A percentile compares a stretch with the other conserved stretches of the same genome.
Conservation (phyloP, 2,113 vertebrate species). For the Petaurus breviceps region DNA sequence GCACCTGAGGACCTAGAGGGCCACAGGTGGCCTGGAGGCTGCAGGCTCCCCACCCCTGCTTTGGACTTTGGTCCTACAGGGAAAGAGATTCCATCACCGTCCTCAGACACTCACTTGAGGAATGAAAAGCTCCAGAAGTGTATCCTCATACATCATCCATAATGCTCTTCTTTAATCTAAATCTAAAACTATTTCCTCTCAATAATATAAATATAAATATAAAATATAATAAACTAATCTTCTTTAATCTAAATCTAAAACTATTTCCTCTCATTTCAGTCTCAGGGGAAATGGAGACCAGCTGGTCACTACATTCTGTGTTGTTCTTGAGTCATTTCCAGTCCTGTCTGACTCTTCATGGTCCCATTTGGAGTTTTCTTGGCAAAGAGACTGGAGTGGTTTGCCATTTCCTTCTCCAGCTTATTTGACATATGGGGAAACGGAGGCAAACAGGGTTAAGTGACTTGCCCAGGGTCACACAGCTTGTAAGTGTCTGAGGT, state of each 20-base stretch:
- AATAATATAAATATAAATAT: too few species aligned
- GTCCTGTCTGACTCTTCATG: not conserved
- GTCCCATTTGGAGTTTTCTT: not conserved
- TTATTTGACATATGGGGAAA: too few species aligned
- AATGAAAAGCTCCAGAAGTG: conserved; percentile 45
- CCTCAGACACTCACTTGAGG: conserved; percentile 26
- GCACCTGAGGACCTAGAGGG: too few species aligned
- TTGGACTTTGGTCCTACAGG: not conserved
- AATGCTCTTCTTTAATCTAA: not conserved
- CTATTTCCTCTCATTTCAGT: not conserved
- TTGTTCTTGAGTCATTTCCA: not conserved
- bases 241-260: too few species aligned
- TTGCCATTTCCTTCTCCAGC: too few species aligned
- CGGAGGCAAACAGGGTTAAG: not conserved
- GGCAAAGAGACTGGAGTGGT: too few species aligned
- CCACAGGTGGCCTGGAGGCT: too few species aligned
- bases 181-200: not conserved
- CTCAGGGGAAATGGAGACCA: not conserved
- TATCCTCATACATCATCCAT: not conserved
- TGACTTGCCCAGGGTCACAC: not conserved
- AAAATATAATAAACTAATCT: too few species aligned
- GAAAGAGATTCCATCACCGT: conserved; percentile 1
- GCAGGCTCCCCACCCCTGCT: too few species aligned
- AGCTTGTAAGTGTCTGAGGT: not conserved
- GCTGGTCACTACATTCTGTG: not conserved